phyloP scores from a whole-genome alignment of 2,888 invertebrate genomes.

The Ariolimax columbianus region DNA sequence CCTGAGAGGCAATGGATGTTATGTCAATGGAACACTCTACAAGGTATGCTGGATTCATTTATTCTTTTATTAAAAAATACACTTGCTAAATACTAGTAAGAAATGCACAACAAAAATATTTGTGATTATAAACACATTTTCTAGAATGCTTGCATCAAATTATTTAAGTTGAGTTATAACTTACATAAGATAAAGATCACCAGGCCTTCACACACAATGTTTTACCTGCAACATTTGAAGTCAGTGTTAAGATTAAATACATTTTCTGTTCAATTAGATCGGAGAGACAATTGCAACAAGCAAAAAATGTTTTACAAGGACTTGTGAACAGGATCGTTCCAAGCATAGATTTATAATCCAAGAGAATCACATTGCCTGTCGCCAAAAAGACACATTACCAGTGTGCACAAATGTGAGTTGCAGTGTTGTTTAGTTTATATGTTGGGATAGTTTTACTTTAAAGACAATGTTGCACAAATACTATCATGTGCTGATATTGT shows the following conservation, averaged over 20 bases:
- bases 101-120: neutral
- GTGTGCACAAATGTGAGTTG: conserved; percentile 58
- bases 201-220: neutral
- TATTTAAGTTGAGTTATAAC: no score
- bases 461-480: no score
- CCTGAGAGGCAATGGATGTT: conserved; percentile 60
- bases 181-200: no score
- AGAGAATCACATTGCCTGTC: conserved; percentile 61
- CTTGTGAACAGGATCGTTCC: conserved; percentile 58
- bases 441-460: neutral
- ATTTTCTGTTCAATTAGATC: conserved; percentile 53
- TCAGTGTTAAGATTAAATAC: neutral
- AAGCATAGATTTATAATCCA: conserved; percentile 57
- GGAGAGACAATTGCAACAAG: conserved; percentile 58
- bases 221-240: neutral
- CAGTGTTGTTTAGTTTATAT: conserved; percentile 22
- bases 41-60: conserved; percentile 57
- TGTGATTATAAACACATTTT: no score
- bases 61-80: neutral
- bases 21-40: conserved; percentile 63
- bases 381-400: conserved; percentile 57
- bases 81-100: neutral
- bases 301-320: conserved; percentile 62
- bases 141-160: no score
- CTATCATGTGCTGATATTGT: no score